phyloP scores from a whole-genome alignment of 2,888 invertebrate genomes.

The Uropetala carovei region DNA sequence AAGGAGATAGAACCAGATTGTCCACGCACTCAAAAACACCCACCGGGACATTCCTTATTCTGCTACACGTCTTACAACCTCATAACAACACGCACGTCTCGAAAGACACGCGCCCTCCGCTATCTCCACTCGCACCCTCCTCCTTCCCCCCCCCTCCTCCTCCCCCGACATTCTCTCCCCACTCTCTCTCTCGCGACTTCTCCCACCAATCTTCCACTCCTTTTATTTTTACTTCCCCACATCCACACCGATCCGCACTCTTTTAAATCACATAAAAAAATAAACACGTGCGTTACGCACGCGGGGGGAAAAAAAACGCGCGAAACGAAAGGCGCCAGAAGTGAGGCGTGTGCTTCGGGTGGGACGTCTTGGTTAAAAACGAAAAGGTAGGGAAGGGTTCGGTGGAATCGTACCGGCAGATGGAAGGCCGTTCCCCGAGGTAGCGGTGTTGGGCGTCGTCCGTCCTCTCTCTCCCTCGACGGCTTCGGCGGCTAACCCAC shows the following conservation, averaged over 20 bases:
- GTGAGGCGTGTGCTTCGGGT: background rate
- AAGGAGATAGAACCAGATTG: background rate
- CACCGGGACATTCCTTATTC: conserved; percentile 38
- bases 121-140: conserved; percentile 1
- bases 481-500: background rate
- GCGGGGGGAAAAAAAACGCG: background rate
- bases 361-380: background rate
- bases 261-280: background rate
- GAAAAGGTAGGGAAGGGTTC: background rate
- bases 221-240: background rate
- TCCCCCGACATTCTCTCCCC: background rate
- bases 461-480: background rate
- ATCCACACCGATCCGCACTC: conserved; percentile 3
- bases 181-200: background rate
- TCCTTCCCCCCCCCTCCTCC: conserved; percentile 39
- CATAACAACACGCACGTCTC: conserved; percentile 33
- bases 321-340: background rate
- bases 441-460: conserved; percentile 60
- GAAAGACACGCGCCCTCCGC: conserved; percentile 14
- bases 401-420: conserved; percentile 45
- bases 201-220: background rate
- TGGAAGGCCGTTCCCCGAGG: conserved; percentile 40
- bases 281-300: background rate
- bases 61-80: background rate
- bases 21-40: conserved; percentile 44